Conservation (phyloP, 2,113 vertebrate genomes). For the Periophthalmodon schlosseri region DNA sequence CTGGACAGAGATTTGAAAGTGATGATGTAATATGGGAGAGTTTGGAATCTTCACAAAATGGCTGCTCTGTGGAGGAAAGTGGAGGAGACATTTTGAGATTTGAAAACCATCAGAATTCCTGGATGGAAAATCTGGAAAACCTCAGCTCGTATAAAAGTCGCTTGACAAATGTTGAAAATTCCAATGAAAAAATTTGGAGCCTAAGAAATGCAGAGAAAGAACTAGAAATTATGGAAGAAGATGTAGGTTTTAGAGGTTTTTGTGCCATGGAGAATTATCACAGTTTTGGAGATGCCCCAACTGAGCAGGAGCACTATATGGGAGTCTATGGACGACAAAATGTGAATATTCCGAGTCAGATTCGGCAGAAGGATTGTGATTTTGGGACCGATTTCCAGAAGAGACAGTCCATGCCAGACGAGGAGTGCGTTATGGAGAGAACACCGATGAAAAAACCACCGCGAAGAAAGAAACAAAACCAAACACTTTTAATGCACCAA, state of each 20-base stretch:
- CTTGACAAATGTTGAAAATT: neutral
- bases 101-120: neutral
- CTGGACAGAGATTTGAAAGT: neutral
- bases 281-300: too few relatives aligned
- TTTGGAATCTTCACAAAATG: too few relatives aligned
- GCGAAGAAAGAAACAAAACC: neutral
- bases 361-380: neutral
- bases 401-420: constrained; percentile 26
- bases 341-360: neutral
- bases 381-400: neutral
- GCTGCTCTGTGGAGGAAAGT: too few relatives aligned
- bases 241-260: neutral
- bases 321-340: neutral
- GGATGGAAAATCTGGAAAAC: neutral
- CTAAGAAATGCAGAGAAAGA: neutral
- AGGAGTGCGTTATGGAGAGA: constrained; percentile 15
- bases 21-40: neutral
- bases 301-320: neutral
- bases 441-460: constrained; percentile 20
- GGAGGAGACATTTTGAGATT: neutral
- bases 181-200: neutral
- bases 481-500: constrained; percentile 13
- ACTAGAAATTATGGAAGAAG: neutral
- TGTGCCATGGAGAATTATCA: neutral
- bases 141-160: neutral